Evolutionary conservation across 2,113 vertebrate genomes (phyloP), one percentile per base, ranked within the genome.

Genomic region (Sakesphorus luctuosus): DNA sequence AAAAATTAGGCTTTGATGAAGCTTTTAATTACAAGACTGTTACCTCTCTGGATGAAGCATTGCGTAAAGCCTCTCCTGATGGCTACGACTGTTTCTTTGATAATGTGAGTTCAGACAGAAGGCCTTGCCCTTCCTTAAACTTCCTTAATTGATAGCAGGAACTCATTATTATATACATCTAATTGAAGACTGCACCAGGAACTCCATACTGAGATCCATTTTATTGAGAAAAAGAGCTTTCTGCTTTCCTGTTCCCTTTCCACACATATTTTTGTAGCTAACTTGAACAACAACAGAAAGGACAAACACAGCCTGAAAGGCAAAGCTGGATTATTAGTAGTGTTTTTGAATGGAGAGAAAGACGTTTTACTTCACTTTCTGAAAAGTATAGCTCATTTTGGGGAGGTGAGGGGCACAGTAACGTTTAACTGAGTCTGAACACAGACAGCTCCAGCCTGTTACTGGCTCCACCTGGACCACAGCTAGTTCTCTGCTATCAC

Each of bases 61-160:
- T 99, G 96, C 97, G 9, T 78, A 97, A 98, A 46, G 99, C 98
- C 14, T 98, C 98, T 83, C 98, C 98, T 4, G 97, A 98, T 11
- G 99, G 99, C 92, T 99, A 99, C 0, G 98, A 99, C 96, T 99
- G 99, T 91, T 98, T 98, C 93, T 99, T 99, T 96, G 99, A 99
- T 75, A 99, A 99, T 23, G 99, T 99, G 96, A 97, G 98, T 97
- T 91, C 53, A 63, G 68, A 75, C 17, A 58, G 28, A 58, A 58
- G 23, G 16, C 17, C 28, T 50, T 72, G 10, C 13, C 35, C 23
- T 79, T 52, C 50, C 25, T 52, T 50, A 50, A 50, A 50, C 49
- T 84, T 91, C 33, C n/a, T 72, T 75, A 50, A 92, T 33, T 28
- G 76, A 4, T 10, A 62, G 28, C 10, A 73, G 40, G 7, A 92